Conservation (phyloP, 1,140 invertebrate genomes). For the Laodelphax striatellus region DNA sequence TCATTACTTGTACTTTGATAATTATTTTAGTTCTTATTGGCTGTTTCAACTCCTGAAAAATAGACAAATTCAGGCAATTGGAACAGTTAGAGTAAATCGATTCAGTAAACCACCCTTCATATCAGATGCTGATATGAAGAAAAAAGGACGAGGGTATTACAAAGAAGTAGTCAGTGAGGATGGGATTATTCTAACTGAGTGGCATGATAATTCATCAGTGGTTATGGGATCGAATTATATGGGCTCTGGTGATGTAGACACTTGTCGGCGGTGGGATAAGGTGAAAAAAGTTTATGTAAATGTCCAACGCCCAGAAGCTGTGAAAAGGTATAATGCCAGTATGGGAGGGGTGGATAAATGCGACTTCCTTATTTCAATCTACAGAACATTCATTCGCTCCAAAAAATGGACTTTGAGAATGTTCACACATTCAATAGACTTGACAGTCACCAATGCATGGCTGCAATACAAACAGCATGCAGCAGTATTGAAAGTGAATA, state of each 20-base stretch:
- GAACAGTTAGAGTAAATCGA: conserved; percentile 8
- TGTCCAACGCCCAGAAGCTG: conserved; percentile 26
- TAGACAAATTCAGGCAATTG: conserved; percentile 10
- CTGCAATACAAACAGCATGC: background rate
- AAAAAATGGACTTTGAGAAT: conserved; percentile 15
- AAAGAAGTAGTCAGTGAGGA: background rate
- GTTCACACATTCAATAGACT: conserved; percentile 13
- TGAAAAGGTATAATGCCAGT: conserved; percentile 30
- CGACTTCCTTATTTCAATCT: conserved; percentile 20
- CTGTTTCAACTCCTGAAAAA: conserved; percentile 1
- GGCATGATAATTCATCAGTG: conserved; percentile 15
- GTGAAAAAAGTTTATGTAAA: conserved; percentile 25
- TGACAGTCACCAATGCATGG: conserved; percentile 14
- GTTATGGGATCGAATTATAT: conserved; percentile 14
- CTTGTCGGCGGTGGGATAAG: conserved; percentile 26
- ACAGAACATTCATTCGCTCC: conserved; percentile 13
- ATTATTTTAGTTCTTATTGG: conserved; percentile 6
- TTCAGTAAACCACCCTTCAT: conserved; percentile 11
- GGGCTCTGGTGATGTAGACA: conserved; percentile 7
- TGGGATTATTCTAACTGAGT: conserved; percentile 14
- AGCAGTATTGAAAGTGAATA: no score
- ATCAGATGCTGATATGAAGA: conserved; percentile 8
- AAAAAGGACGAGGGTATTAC: background rate
- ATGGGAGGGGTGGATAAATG: conserved; percentile 32
- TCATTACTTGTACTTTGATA: conserved; percentile 12